Percentiles rank a stretch among this genome's conserved stretches.
These are phyloP conservation scores for Nomada flava DNA, from an alignment of 2,888 invertebrate genomes.

Conservation along the genomic window DNA sequence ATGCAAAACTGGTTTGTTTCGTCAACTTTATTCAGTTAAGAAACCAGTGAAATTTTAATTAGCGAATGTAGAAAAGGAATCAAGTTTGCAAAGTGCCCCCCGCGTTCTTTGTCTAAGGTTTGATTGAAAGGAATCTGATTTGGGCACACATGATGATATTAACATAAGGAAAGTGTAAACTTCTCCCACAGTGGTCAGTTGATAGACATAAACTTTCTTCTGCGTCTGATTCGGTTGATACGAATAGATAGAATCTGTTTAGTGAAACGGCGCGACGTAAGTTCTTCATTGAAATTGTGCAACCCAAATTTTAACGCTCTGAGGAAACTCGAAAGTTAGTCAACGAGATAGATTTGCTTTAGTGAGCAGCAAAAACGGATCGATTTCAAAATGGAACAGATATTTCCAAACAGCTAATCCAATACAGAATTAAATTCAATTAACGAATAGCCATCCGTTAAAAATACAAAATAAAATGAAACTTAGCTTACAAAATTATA, in stretches of 20 bases:
- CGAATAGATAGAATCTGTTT: not conserved
- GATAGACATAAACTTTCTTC: not conserved
- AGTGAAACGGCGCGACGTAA: not conserved
- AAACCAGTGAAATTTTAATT: no score
- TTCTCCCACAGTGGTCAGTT: not conserved
- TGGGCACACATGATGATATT: not conserved
- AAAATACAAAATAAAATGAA: no score
- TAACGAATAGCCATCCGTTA: no score
- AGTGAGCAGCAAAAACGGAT: no score
- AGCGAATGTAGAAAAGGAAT: not conserved
- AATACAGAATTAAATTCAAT: no score
- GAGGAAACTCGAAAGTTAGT: not conserved
- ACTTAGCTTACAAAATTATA: no score
- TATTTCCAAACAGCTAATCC: no score
- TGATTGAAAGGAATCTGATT: not conserved
- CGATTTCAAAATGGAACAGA: no score
- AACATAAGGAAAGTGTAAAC: not conserved
- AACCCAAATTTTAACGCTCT: not conserved
- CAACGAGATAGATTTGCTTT: no score
- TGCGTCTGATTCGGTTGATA: not conserved
- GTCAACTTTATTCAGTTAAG: no score
- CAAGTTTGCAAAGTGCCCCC: no score
- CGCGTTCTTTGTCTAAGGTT: not conserved
- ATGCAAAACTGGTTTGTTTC: not conserved
- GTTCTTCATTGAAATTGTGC: slow-evolving; percentile 9